These are phyloP conservation scores for Spinus olivaceus DNA, from an alignment of 2,797 vertebrate genomes.

Conservation along the genomic window DNA sequence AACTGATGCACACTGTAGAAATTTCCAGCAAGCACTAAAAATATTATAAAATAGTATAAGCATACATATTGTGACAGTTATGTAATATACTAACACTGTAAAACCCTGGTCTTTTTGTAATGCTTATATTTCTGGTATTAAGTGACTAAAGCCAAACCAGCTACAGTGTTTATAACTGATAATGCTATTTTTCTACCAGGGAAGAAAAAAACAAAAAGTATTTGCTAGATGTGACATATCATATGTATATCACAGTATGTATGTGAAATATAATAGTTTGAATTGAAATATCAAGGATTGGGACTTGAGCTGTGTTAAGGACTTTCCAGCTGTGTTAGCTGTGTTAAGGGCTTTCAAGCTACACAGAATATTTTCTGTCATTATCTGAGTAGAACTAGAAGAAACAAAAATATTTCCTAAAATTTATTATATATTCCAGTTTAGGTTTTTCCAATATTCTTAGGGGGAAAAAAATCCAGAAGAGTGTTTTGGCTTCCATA, in stretches of 20 bases:
- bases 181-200: background rate
- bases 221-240: background rate
- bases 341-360: background rate
- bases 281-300: background rate
- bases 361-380: background rate
- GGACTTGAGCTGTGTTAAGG: background rate
- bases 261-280: background rate
- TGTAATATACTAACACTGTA: background rate
- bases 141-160: background rate
- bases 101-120: background rate
- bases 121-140: background rate
- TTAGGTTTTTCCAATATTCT: background rate
- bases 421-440: background rate
- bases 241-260: background rate
- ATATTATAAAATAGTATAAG: background rate
- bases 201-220: background rate
- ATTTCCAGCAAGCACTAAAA: background rate
- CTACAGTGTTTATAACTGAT: background rate
- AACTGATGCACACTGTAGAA: background rate
- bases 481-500: background rate
- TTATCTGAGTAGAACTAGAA: background rate
- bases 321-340: background rate
- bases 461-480: background rate
- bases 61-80: background rate
- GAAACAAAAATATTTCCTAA: background rate